Conservation (phyloP, 2,797 vertebrate species). For the Ataeniobius toweri region DNA sequence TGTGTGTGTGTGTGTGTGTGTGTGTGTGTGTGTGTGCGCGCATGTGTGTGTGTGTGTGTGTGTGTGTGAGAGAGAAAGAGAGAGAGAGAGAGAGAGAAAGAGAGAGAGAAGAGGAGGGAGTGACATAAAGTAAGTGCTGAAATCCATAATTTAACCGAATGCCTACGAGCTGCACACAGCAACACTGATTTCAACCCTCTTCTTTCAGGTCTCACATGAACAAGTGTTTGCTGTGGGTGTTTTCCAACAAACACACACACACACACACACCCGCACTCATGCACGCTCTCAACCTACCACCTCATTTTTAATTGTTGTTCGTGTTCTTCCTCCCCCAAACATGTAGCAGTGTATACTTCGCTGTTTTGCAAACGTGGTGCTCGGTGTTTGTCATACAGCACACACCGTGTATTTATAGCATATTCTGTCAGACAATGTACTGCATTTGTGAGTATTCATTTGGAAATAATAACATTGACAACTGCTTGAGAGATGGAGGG, state of each 20-base stretch:
- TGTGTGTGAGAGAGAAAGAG: background rate
- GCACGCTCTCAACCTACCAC: conserved; percentile 32
- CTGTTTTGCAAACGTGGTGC: conserved; percentile 28
- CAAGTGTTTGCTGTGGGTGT: conserved; percentile 57
- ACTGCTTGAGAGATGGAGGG: conserved; percentile 71
- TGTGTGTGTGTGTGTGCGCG: background rate
- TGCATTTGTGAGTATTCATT: conserved; percentile 73
- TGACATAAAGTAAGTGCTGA: conserved; percentile 61
- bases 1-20: conserved; percentile 17
- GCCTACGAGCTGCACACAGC: conserved; percentile 71
- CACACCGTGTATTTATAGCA: conserved; percentile 65
- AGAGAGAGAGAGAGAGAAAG: background rate
- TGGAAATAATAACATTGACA: conserved; percentile 79
- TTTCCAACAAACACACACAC: conserved; percentile 18
- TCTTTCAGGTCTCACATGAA: conserved; percentile 61
- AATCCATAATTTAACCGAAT: conserved; percentile 78
- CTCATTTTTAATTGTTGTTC: conserved; percentile 72
- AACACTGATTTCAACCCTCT: conserved; percentile 68
- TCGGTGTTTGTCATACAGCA: conserved; percentile 47
- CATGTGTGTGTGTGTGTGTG: too few species aligned
- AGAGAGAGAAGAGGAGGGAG: conserved; percentile 24
- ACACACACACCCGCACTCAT: conserved; percentile 8
- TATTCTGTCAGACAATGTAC: conserved; percentile 62
- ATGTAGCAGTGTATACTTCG: conserved; percentile 42
- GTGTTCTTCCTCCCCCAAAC: conserved; percentile 56